These are phyloP conservation scores for Acestrorhynchus altus DNA, from an alignment of 2,797 vertebrate species.

Conservation along the genomic window DNA sequence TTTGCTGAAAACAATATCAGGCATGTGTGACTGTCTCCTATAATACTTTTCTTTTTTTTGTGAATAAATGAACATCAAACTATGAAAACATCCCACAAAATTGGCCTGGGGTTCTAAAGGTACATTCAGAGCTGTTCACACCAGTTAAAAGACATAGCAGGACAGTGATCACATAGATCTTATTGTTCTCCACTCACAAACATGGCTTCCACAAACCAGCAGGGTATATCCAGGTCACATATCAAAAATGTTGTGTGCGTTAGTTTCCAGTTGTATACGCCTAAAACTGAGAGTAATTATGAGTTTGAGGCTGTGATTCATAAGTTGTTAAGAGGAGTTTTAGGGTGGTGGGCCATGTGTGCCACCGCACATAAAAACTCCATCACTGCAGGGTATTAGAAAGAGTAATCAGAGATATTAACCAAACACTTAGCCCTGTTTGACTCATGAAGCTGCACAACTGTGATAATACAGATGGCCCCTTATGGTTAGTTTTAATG, in stretches of 20 bases:
- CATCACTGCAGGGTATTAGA: slow-evolving; percentile 37
- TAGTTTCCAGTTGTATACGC: slow-evolving; percentile 15
- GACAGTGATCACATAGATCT: too few species aligned
- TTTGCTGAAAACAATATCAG: too few species aligned
- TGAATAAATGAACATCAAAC: too few species aligned
- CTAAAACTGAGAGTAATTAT: slow-evolving; percentile 6
- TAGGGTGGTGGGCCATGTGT: slow-evolving; percentile 1
- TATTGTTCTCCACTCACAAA: too few species aligned
- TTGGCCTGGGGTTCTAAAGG: too few species aligned
- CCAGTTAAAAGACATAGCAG: too few species aligned
- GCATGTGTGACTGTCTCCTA: too few species aligned
- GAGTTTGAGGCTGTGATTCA: slow-evolving; percentile 22
- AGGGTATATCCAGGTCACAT: too few species aligned
- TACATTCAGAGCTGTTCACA: too few species aligned
- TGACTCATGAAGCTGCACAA: slow-evolving; percentile 50
- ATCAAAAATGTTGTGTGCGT: neutral
- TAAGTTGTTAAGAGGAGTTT: slow-evolving; percentile 10
- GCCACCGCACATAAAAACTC: neutral
- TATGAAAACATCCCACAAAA: too few species aligned
- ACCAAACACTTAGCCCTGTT: slow-evolving; percentile 36
- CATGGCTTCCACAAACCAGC: too few species aligned
- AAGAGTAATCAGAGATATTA: slow-evolving; percentile 51
- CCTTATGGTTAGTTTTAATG: slow-evolving; percentile 54
- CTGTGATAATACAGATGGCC: slow-evolving; percentile 54
- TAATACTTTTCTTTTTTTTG: too few species aligned